Percentiles rank a stretch among this genome's conserved stretches.
Conservation (phyloP, 2,888 invertebrate genomes). For the Lycia hirtaria region DNA sequence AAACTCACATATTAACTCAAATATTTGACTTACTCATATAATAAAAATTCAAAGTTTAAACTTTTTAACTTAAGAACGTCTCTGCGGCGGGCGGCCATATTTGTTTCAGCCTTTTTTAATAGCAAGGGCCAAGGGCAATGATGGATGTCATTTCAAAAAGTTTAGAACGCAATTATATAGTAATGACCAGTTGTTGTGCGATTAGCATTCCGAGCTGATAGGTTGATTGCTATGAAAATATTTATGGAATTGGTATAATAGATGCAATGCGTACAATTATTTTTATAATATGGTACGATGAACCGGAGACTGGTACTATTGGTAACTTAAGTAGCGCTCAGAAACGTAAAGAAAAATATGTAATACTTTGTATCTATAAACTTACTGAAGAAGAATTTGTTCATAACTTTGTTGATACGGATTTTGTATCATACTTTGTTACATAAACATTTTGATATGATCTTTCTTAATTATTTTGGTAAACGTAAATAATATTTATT, state of each 20-base stretch:
- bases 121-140: conserved; percentile 52
- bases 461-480: no score
- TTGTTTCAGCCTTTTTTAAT: conserved; percentile 34
- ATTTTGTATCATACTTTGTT: no score
- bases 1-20: no score
- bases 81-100: conserved; percentile 28
- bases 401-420: no score
- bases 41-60: conserved; percentile 25
- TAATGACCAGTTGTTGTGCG: conserved; percentile 57
- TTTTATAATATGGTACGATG: conserved; percentile 51
- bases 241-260: conserved; percentile 70
- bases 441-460: no score
- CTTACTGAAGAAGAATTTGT: no score
- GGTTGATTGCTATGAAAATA: conserved; percentile 76
- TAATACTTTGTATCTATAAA: no score
- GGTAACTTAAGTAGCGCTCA: conserved; percentile 19
- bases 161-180: conserved; percentile 69
- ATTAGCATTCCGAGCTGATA: conserved; percentile 72
- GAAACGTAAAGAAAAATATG: background rate
- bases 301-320: conserved; percentile 35
- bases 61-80: conserved; percentile 26
- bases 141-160: conserved; percentile 67
- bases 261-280: conserved; percentile 47
- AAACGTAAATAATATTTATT: no score
- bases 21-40: conserved; percentile 21